Evolutionary conservation across 2,888 invertebrate genomes (phyloP), one percentile per base, ranked within the genome.

Genomic region (Abrostola triplasia): DNA sequence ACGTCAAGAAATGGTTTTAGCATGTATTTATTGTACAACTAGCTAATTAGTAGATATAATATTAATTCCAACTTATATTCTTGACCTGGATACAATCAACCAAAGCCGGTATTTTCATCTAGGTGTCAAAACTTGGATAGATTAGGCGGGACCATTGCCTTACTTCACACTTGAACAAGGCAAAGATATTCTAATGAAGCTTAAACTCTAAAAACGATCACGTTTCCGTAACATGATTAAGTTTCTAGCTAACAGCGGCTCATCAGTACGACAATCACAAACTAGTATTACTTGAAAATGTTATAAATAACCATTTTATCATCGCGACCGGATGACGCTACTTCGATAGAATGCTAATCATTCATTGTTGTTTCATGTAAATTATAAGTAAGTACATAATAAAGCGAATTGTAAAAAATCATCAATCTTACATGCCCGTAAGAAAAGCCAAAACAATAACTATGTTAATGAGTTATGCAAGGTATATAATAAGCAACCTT

Each of bases 401-500:
- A n/a, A 5, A 41, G n/a, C n/a, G 5, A n/a, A 41, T 0, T 40
- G 9, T 11, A 40, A 8, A n/a, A 4, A n/a, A 42, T n/a, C 41
- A 41, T 5, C n/a, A 5, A n/a, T n/a, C 12, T 12, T 5, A 6
- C 12, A 13, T 6, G 5, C 1, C 8, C 6, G 12, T 44, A 0
- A n/a, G n/a, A n/a, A n/a, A n/a, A 47, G 44, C 8, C 24, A 24
- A 40, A 40, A 11, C 11, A 65, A 60, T 64, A 44, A 49, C 51
- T 9, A 36, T 13, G 59, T 66, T 52, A 67, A 48, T 61, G 53
- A 38, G 55, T 73, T 73, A 50, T 56, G 48, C 44, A 71, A 68
- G 54, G n/a, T 63, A 52, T n/a, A n/a, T n/a, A n/a, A n/a, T 40
- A 50, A 35, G n/a, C 59, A 72, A 70, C 70, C 76, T 81, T 73